Conservation (phyloP, 2,888 invertebrate species). For the Noctua janthe region DNA sequence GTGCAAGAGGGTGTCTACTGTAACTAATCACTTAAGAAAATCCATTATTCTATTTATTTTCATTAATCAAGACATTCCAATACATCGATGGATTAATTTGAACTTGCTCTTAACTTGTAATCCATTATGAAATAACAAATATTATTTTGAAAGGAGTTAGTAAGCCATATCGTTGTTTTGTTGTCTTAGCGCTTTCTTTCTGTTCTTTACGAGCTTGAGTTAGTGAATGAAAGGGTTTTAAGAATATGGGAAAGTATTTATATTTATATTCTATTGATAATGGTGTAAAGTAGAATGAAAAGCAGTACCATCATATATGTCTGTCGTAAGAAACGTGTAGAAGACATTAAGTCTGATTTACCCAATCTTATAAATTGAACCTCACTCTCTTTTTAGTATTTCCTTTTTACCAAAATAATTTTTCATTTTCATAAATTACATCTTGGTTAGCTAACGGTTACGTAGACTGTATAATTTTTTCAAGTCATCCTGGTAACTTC, state of each 20-base stretch:
- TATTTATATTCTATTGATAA: not conserved
- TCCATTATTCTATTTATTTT: conserved; percentile 44
- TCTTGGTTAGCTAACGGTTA: not conserved
- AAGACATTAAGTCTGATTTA: not conserved
- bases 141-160: conserved; percentile 29
- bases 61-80: conserved; percentile 52
- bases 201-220: not conserved
- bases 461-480: conserved; percentile 38
- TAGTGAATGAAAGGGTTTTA: not conserved
- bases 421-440: not conserved
- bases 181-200: not conserved
- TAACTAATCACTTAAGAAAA: conserved; percentile 50
- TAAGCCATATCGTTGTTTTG: conserved; percentile 12
- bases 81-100: conserved; percentile 39
- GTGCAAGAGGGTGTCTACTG: conserved; percentile 19
- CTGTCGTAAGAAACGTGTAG: not conserved
- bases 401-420: not conserved
- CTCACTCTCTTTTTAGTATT: not conserved
- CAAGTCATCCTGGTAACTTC: conserved; percentile 33
- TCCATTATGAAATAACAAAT: conserved; percentile 46
- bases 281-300: not conserved
- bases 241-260: not conserved
- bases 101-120: conserved; percentile 38
- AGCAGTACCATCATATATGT: not conserved
- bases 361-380: not conserved